Evolutionary conservation across 1,140 invertebrate genomes (phyloP), one percentile per base, ranked within the genome.

Genomic region (Drosophila punjabiensis): DNA sequence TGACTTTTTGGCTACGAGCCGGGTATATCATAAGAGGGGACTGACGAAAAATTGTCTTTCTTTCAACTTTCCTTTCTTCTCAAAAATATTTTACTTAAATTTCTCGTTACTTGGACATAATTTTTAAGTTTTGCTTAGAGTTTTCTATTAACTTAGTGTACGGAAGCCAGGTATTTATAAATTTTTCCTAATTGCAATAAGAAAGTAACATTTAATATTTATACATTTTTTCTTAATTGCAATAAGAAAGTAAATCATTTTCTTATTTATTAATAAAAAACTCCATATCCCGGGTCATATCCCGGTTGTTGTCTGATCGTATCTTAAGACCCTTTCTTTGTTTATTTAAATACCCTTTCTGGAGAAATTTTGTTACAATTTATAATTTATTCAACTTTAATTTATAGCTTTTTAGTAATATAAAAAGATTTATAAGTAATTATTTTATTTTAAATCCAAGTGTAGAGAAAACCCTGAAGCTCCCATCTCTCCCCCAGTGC

Each of bases 401-500:
- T 30, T 50, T 10, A 9, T 10, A n/a, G 16, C 10, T 45, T 20
- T 5, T 2, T 20, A 0, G 13, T 6, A 20, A 43, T 9, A n/a
- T 10, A 3, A 43, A n/a, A 4, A 43, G 4, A 18, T 28, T n/a
- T 13, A 0, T 13, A 11, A 5, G 35, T 35, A 4, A 13, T 35
- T 35, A 11, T 13, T 13, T 5, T 8, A 41, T 16, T 3, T 16
- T 43, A 43, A 24, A 20, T 33, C 11, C 5, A 14, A 45, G 65
- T 68, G 48, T 32, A 53, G 8, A 18, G 16, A 35, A 70, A 32
- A 37, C 3, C 47, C 47, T 37, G 10, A 24, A 58, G 55, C 35
- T 39, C 14, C 33, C 20, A 56, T 13, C 18, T 56, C 53, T 56
- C 13, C 52, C 52, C n/a, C 50, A 24, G 24, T 24, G 24, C 24